These are phyloP conservation scores for Tenrec ecaudatus DNA, from an alignment of 2,113 vertebrate genomes.

Conservation along the genomic window DNA sequence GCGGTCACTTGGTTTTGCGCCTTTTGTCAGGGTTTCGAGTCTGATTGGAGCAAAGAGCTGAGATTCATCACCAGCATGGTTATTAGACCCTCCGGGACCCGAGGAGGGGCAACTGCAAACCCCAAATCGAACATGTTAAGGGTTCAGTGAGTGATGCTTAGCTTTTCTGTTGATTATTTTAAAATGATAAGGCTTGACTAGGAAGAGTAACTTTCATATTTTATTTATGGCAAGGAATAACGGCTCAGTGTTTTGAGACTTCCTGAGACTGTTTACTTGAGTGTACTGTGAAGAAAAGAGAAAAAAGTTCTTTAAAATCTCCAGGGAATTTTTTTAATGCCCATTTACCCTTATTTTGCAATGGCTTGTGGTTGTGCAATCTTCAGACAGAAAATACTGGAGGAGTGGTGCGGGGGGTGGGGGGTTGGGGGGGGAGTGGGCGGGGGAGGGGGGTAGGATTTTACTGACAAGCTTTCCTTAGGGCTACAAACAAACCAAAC, in stretches of 20 bases:
- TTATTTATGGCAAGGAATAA: conserved; percentile 65
- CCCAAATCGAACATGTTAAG: conserved; percentile 24
- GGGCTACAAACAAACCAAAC: conserved; percentile 85
- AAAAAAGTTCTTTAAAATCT: conserved; percentile 79
- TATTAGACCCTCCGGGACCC: not conserved
- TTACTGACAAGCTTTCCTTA: conserved; percentile 85
- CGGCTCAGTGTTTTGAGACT: conserved; percentile 70
- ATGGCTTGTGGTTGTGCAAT: conserved; percentile 87
- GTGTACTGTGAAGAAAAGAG: conserved; percentile 79
- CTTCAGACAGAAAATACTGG: conserved; percentile 78
- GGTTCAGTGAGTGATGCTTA: not conserved
- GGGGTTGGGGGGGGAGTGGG: too few species aligned
- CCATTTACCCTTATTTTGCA: conserved; percentile 86
- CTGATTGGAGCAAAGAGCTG: not conserved
- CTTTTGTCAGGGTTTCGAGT: not conserved
- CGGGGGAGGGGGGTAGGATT: conserved; percentile 64
- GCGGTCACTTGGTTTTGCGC: not conserved
- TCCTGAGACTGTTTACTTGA: conserved; percentile 85
- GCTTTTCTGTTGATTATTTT: not conserved
- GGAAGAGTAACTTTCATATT: conserved; percentile 63
- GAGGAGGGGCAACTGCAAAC: not conserved
- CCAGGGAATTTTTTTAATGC: conserved; percentile 77
- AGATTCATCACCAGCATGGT: not conserved
- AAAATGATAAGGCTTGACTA: conserved; percentile 12
- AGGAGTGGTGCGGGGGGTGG: conserved; percentile 47